Base-by-base conservation (phyloP, 53 echinoderm and acorn worm genomes). In the Stichopus horrens region DNA sequence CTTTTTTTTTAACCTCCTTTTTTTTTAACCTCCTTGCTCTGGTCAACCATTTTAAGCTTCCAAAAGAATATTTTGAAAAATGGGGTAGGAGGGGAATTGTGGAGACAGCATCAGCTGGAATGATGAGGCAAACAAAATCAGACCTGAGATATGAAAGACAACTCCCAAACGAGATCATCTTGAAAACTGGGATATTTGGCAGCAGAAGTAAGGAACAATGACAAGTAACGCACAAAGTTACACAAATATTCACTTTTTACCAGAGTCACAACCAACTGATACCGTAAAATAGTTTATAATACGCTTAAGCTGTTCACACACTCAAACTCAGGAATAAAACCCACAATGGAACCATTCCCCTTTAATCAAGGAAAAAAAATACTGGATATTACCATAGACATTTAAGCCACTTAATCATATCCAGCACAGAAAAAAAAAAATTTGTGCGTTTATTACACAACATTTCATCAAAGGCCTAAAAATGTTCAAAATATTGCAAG, bases 391-490 rank as follows among this genome's bases (percentile, higher is more conserved):
- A 81, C 81, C 55, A 10, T n/a, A 81, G 57, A 81, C 58, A 58
- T 71, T 71, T 18, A 81, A 56, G 57, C 58, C 81, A 81, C 81
- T 81, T 57, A 57, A 19, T 57, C 19, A 56, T 81, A 56, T 81
- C 58, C 58, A 57, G 57, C 56, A 81, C 81, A 53, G 80, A 81
- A 81, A 81, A 56, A 56, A 81, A 81, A 71, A 63, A 63, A 63
- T 81, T 81, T 81, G 81, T 81, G 81, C 81, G 81, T 56, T 81
- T 81, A 81, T 81, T 81, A 81, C 81, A 81, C 81, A 81, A 56
- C 81, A 58, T 81, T 81, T 81, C 37, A 37, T 37, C 81, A 81
- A 81, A 81, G 58, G 81, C 57, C 81, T 81, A 81, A 81, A 81
- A 81, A 58, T 81, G 81, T 81, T 58, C 81, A 81, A 81, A 81